Evolutionary conservation across 2,888 invertebrate genomes (phyloP), one percentile per base, ranked within the genome.

Genomic region (Choreutis nemorana): DNA sequence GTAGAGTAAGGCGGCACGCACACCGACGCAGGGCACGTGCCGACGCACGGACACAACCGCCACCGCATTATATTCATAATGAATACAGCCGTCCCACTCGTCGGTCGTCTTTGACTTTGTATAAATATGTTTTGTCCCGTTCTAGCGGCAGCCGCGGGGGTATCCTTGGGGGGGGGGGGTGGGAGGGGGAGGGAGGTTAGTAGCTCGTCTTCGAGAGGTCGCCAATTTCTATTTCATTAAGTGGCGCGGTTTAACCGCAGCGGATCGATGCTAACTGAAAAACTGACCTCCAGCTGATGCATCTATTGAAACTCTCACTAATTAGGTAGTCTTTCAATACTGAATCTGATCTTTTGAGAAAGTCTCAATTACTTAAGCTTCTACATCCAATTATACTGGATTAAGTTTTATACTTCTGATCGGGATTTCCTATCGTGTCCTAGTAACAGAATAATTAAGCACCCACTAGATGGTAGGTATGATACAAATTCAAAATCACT

Each of bases 51-150:
- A 73, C 75, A 75, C 70, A 67, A 50, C 55, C 60, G 63, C 59
- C 55, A 73, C 73, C 70, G 63, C 75, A 73, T 77, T 77, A 77
- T 77, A 77, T 77, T 75, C 77, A 77, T 77, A 77, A 77, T 77
- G 77, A 75, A 75, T 78, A 78, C 68, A 71, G 73, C 77, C 66
- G 66, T 78, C 77, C 75, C 68, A 72, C 77, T 78, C 77, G 59
- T 50, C 57, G 59, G 66, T 58, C 73, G 73, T 77, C 77, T 77
- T 78, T 73, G 71, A 73, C 75, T 77, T 77, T 73, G 73, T 72
- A 75, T 75, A 77, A 77, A 75, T 71, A 78, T 75, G 65, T 70
- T 77, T 65, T 56, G 65, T 78, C 78, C 49, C 65, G 52, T 45
- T 77, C 70, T 33, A 56, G 39, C 72, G 46, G 53, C 53, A 59